Base-by-base conservation (phyloP, 2,888 invertebrate species). In the Acronicta psi region DNA sequence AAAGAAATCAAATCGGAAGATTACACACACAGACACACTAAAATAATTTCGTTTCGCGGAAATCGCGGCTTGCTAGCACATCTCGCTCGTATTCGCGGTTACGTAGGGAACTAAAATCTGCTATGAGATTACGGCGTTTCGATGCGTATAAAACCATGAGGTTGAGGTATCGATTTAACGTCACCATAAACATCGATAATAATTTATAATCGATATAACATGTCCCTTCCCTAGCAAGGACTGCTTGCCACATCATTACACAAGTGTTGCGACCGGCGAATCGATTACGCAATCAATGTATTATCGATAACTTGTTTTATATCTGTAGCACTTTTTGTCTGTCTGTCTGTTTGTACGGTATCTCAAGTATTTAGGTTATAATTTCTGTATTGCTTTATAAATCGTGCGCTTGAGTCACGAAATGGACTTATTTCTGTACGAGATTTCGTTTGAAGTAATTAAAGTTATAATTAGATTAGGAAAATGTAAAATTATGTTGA, bases 281-380 rank as follows among this genome's bases (percentile, higher is more conserved):
- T 23, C 49, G 41, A 25, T 69, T 63, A 51, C 57, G 53, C 45
- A 67, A 63, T 57, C 8, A 13, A 29, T 37, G 23, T 63, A 53
- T 63, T 68, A 69, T 69, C 65, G 43, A 67, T 69, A 68, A 54
- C 69, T 63, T n/a, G 66, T 52, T 62, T 41, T 52, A 34, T 50
- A 50, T 68, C 41, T 38, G 38, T 23, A 16, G 5, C 20, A 37
- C 68, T 65, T 63, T 66, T 34, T n/a, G 34, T 34, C n/a, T 66
- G 49, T 59, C 13, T 14, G 46, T 54, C 59, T 52, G 49, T 57
- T 57, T 69, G 29, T 49, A 49, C 25, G 41, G 49, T 47, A 38
- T 37, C 44, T 23, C 5, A 57, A 17, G 50, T 44, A 70, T 68
- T 64, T 57, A 63, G 64, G 70, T 57, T 67, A 55, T 34, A 29